phyloP scores from a whole-genome alignment of 2,797 vertebrate species.

The Sebastes trivittatus region DNA sequence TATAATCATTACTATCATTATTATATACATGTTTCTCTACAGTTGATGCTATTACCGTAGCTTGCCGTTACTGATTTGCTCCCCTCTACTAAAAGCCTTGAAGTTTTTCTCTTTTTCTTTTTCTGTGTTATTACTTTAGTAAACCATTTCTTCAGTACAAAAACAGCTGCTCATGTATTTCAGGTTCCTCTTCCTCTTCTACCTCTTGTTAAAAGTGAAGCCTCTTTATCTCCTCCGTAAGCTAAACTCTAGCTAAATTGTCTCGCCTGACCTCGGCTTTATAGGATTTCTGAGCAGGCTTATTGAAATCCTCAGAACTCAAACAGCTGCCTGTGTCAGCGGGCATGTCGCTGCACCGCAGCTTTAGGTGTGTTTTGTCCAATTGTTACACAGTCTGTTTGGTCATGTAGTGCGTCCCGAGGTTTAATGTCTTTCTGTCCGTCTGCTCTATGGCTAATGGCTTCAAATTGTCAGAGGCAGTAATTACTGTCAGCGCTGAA shows the following conservation, averaged over 20 bases:
- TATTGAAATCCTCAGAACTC: conserved; percentile 42
- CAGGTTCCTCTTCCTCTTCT: neutral
- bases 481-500: conserved; percentile 33
- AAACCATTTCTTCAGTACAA: neutral
- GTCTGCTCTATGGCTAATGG: conserved; percentile 16
- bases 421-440: conserved; percentile 20
- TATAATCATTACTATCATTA: neutral
- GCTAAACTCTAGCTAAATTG: conserved; percentile 36
- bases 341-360: neutral
- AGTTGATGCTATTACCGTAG: neutral
- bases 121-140: neutral
- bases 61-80: neutral
- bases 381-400: conserved; percentile 9
- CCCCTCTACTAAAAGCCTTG: neutral
- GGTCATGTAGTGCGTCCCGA: conserved; percentile 1
- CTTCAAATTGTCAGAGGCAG: conserved; percentile 27
- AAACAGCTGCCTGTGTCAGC: neutral
- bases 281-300: conserved; percentile 19
- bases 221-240: conserved; percentile 22
- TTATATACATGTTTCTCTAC: neutral
- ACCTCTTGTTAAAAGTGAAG: conserved; percentile 5
- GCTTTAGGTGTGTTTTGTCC: conserved; percentile 18
- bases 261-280: conserved; percentile 31
- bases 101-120: neutral
- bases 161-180: neutral